phyloP scores from a whole-genome alignment of 2,113 vertebrate species.

The Syngnathus typhle region DNA sequence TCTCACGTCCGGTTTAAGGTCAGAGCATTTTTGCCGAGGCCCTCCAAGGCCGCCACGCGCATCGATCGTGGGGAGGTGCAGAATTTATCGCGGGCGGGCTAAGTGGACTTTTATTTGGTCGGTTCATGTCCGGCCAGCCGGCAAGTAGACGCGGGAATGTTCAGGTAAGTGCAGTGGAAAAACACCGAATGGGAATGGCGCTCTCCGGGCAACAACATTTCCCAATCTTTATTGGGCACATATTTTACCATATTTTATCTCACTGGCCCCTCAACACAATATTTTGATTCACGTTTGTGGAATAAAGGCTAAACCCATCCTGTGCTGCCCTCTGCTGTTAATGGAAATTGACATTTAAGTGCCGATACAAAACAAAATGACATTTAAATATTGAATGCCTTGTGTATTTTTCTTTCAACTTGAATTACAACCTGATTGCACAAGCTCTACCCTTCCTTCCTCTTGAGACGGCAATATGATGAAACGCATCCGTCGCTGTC shows the following conservation, averaged over 20 bases:
- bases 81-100: background rate
- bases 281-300: too few relatives aligned
- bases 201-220: background rate
- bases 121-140: constrained; percentile 4
- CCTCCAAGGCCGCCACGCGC: background rate
- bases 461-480: constrained; percentile 2
- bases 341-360: too few relatives aligned
- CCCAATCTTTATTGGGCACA: background rate
- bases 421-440: background rate
- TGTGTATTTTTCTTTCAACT: too few relatives aligned
- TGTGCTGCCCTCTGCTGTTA: too few relatives aligned
- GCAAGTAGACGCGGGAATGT: background rate
- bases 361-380: too few relatives aligned
- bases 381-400: too few relatives aligned
- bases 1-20: background rate
- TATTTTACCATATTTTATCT: too few relatives aligned
- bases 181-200: background rate
- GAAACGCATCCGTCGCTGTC: background rate
- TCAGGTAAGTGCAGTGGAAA: constrained; percentile 19
- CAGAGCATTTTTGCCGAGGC: background rate
- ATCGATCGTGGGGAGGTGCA: constrained; percentile 8
- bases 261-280: too few relatives aligned
- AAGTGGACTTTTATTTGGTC: constrained; percentile 4
- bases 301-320: too few relatives aligned
- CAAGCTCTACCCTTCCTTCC: constrained; percentile 3